Base-by-base conservation (phyloP, 1,140 invertebrate genomes). In the Temnothorax nylanderi region DNA sequence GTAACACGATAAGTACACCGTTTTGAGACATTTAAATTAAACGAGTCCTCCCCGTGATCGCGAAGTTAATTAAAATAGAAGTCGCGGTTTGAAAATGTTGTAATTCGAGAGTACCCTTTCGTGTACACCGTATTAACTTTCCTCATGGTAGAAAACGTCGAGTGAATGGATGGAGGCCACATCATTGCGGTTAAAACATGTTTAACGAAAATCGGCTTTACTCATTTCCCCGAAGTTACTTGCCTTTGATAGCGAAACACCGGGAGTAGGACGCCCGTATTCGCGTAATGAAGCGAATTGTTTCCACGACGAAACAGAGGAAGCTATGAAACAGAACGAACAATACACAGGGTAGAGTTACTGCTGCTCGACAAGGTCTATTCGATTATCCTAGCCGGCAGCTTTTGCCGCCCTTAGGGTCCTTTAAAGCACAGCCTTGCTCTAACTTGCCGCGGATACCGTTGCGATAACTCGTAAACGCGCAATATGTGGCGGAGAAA, bases 141-240 rank as follows among this genome's bases (percentile, higher is more conserved):
- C 6, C 16, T 44, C 21, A 26, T 10, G 65, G 18, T 3, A 1
- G 65, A 34, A 74, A 26, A 75, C 44, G 16, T 71, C 34, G 34
- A 54, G 26, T 8, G 16, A 32, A 77, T 2, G 21, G n/a, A 76
- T 34, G 37, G 37, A 21, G 8, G 13, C 1, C 58, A 44, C 37
- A 13, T 41, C 2, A 18, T 4, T 18, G 21, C 11, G 37, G 41
- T 41, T 26, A 32, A 74, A 47, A 82, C 74, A 74, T 16, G 13
- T 41, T 82, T 82, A 82, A 10, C 26, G 41, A 74, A 82, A 82
- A 82, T 82, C 37, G 41, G 67, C 54, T 82, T 26, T 74, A 74
- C 1, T 82, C 41, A 60, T 74, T 60, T 74, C 67, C 41, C 47
- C 32, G 1, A 18, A 32, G 37, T 34, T 41, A 41, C 34, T 56